Evolutionary conservation across 2,797 vertebrate genomes (phyloP), one percentile per base, ranked within the genome.

Genomic region (Lagorchestes hirsutus): DNA sequence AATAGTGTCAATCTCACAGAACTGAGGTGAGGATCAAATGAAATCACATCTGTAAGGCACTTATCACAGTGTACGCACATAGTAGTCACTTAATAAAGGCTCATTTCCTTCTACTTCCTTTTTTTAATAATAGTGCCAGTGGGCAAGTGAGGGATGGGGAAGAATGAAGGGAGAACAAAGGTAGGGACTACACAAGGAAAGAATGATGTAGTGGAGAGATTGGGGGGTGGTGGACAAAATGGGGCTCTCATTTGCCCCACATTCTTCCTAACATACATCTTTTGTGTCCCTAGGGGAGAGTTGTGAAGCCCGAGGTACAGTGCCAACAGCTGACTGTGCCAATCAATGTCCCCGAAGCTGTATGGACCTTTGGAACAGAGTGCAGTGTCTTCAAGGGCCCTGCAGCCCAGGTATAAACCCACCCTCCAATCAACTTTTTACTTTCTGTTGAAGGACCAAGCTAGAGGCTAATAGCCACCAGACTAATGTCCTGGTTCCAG

Each of bases 331-430:
- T 0, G 94, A 93, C 96, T 99, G 99, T 62, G 99, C 99, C 98
- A 99, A 99, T 98, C 98, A 97, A 34, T 99, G 99, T 97, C 99
- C 99, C 29, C 99, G 99, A 2, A 99, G 99, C 96, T 99, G 99
- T 92, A 90, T 98, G 0, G 99, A 99, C 96, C 98, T 99, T 56
- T 99, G 99, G 99, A 99, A 99, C 4, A 99, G 99, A 4, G 99
- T 99, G 50, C 98, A 99, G 98, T 99, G 99, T 98, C 99, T 99
- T 57, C 99, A 99, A 96, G 99, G 99, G 87, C 96, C 97, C 54
- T 99, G 99, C 98, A 98, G 98, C 91, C 96, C 99, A 97, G 99
- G 99, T 99, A 98, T 0, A 46, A 82, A 82, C n/a, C 74, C 9
- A 27, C 14, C 74, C 22, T 10, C n/a, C 59, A 62, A 14, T 62